Conservation (phyloP, 2,888 invertebrate genomes). For the Eupithecia centaureata region DNA sequence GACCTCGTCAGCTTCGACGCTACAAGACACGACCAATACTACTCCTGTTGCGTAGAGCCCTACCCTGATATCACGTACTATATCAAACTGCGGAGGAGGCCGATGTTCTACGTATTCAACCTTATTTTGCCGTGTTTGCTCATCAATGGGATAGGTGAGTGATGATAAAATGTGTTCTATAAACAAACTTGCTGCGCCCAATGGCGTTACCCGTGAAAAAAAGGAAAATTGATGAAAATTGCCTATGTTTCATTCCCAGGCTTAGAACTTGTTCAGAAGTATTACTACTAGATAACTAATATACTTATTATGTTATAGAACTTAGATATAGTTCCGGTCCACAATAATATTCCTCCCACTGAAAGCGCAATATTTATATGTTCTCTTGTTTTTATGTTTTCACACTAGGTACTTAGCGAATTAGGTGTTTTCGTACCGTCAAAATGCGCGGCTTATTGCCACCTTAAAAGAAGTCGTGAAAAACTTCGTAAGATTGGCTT, state of each 20-base stretch:
- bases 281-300: too few relatives aligned
- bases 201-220: too few relatives aligned
- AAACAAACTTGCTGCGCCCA: not conserved
- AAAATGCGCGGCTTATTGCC: not conserved
- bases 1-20: conserved; percentile 91
- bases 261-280: too few relatives aligned
- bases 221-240: too few relatives aligned
- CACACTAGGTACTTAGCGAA: not conserved
- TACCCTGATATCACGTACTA: conserved; percentile 93
- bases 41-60: conserved; percentile 92
- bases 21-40: conserved; percentile 88
- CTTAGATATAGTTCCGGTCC: too few relatives aligned
- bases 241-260: too few relatives aligned
- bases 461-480: not conserved
- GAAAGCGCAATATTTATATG: not conserved
- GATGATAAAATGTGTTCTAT: not conserved
- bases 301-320: too few relatives aligned
- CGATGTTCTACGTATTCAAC: conserved; percentile 94
- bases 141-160: conserved; percentile 92
- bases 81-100: conserved; percentile 89
- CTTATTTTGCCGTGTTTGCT: conserved; percentile 92
- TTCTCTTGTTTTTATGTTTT: not conserved
- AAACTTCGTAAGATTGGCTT: not conserved
- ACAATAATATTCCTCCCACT: too few relatives aligned
- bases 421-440: not conserved